These are phyloP conservation scores for Kuschelorhynchus macadamiae DNA, from an alignment of 2,888 invertebrate species.

Conservation along the genomic window DNA sequence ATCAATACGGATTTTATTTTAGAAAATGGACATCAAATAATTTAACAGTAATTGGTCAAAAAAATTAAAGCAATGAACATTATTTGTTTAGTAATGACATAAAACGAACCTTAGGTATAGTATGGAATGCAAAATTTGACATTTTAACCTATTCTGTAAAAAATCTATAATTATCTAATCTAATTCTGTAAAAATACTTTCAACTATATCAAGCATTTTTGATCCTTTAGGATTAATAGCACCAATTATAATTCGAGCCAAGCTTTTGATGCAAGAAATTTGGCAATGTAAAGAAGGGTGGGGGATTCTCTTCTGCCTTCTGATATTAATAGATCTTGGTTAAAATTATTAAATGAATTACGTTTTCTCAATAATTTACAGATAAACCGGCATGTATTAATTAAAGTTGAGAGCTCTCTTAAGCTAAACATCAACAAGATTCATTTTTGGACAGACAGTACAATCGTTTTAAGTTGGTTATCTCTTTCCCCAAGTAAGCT, in stretches of 20 bases:
- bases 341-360: conserved; percentile 1
- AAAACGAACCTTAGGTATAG: not conserved
- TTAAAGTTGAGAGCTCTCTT: conserved; percentile 12
- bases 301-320: too few relatives aligned
- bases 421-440: too few relatives aligned
- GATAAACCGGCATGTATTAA: conserved; percentile 9
- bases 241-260: not conserved
- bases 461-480: conserved; percentile 27
- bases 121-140: conserved; percentile 1
- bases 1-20: not conserved
- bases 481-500: not conserved
- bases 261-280: too few relatives aligned
- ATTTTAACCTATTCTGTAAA: not conserved
- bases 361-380: too few relatives aligned
- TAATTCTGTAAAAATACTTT: conserved; percentile 37
- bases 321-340: not conserved
- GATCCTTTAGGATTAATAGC: too few relatives aligned
- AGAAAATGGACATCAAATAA: not conserved
- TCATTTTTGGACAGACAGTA: not conserved
- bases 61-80: too few relatives aligned
- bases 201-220: conserved; percentile 13
- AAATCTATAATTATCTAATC: conserved; percentile 15
- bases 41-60: not conserved
- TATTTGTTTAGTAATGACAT: too few relatives aligned
- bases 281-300: too few relatives aligned